phyloP scores from a whole-genome alignment of 2,888 invertebrate species.

The Lasioglossum figueresi region DNA sequence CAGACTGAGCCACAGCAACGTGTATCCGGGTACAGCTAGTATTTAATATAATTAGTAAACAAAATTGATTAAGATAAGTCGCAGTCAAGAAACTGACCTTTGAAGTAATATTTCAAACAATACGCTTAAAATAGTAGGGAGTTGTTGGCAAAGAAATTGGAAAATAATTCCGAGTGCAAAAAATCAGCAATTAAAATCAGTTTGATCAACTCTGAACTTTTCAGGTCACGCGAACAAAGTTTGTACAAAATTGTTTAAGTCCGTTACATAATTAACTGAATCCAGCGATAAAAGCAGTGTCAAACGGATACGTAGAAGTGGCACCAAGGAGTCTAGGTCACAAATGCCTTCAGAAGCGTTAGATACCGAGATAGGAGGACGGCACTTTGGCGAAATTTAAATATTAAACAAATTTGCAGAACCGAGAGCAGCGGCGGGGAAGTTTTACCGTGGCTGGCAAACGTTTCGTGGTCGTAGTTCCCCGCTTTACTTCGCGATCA shows the following conservation, averaged over 20 bases:
- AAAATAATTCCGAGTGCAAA: too few relatives aligned
- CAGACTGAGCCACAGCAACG: too few relatives aligned
- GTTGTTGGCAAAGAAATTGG: too few relatives aligned
- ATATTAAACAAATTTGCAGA: conserved; percentile 20
- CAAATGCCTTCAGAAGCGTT: background rate
- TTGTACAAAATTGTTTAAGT: background rate
- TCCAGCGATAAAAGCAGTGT: background rate
- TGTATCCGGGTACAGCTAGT: too few relatives aligned
- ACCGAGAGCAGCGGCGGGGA: background rate
- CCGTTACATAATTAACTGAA: background rate
- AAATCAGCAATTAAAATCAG: background rate
- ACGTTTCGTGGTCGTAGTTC: conserved; percentile 34
- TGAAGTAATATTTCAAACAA: too few relatives aligned
- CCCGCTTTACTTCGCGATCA: conserved; percentile 37
- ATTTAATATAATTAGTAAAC: too few relatives aligned
- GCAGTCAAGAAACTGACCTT: too few relatives aligned
- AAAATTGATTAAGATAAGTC: too few relatives aligned
- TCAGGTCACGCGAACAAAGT: background rate
- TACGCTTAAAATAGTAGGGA: too few relatives aligned
- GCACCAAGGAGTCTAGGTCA: background rate
- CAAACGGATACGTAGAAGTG: background rate
- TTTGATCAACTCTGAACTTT: background rate
- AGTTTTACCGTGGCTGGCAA: conserved; percentile 30
- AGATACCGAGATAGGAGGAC: background rate
- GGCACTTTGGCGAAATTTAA: background rate